Evolutionary conservation across 1,140 invertebrate species (phyloP).

Genomic region (Drosophila sp.): DNA sequence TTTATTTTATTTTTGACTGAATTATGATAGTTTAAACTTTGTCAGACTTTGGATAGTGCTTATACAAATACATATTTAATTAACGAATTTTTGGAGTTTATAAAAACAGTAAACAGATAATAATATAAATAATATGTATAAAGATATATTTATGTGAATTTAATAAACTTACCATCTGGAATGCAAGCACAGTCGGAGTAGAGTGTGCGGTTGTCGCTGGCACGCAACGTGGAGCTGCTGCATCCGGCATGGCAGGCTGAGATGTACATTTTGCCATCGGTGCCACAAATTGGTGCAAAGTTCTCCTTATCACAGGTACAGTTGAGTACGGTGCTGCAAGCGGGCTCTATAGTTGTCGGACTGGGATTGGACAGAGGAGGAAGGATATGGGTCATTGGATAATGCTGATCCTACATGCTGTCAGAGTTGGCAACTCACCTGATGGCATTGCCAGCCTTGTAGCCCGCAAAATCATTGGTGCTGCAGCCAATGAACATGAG

Average conservation of each 20-base stretch:
- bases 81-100: no score
- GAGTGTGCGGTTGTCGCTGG: slow-evolving; percentile 87
- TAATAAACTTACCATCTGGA: slow-evolving; percentile 64
- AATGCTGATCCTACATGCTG: background rate
- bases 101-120: no score
- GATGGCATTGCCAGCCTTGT: slow-evolving; percentile 80
- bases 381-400: background rate
- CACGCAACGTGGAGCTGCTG: slow-evolving; percentile 86
- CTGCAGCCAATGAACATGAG: slow-evolving; percentile 96
- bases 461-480: slow-evolving; percentile 91
- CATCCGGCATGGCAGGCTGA: slow-evolving; percentile 96
- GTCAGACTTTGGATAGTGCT: no score
- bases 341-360: slow-evolving; percentile 85
- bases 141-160: background rate
- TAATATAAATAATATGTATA: no score
- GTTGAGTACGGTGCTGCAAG: slow-evolving; percentile 86
- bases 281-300: slow-evolving; percentile 93
- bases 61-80: no score
- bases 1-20: no score
- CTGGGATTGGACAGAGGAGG: no score
- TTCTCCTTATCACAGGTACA: slow-evolving; percentile 91
- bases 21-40: no score
- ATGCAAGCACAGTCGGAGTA: slow-evolving; percentile 92
- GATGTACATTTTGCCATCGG: slow-evolving; percentile 92
- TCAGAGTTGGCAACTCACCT: slow-evolving; percentile 45